Evolutionary conservation across 2,888 invertebrate species (phyloP).

Genomic region (Athripsodes cinereus): DNA sequence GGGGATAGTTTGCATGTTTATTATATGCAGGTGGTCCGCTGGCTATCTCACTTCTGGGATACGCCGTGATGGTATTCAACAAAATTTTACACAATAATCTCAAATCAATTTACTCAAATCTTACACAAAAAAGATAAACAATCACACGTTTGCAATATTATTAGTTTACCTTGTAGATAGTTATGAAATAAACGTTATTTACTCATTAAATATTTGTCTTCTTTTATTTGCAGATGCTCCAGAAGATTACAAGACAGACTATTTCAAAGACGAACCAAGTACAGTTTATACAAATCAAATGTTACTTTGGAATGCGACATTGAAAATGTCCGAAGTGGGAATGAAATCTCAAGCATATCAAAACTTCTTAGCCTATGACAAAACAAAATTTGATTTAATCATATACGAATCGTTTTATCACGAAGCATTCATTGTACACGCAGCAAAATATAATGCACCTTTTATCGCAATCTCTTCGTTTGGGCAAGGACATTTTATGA

Average conservation of each 20-base stretch:
- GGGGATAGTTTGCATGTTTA: too few species aligned
- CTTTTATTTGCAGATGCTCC: conserved; percentile 5
- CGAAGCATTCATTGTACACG: conserved; percentile 39
- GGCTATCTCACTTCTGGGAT: too few species aligned
- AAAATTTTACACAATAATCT: too few species aligned
- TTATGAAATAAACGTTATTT: too few species aligned
- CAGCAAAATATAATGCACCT: conserved; percentile 38
- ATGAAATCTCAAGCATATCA: conserved; percentile 34
- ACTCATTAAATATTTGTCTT: background rate
- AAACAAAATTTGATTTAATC: conserved; percentile 39
- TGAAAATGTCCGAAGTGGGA: conserved; percentile 34
- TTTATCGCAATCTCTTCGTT: conserved; percentile 33
- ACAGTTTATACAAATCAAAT: conserved; percentile 7
- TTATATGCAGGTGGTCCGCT: too few species aligned
- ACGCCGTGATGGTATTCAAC: too few species aligned
- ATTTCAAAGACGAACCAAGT: conserved; percentile 9
- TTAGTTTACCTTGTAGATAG: too few species aligned
- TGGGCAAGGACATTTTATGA: conserved; percentile 33
- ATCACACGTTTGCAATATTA: too few species aligned
- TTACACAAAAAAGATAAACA: too few species aligned
- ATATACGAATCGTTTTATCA: conserved; percentile 41
- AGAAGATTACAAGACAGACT: background rate
- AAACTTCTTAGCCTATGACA: conserved; percentile 34
- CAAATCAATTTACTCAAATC: too few species aligned
- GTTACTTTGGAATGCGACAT: conserved; percentile 19